Evolutionary conservation across 2,888 invertebrate species (phyloP).

Genomic region (Caenorhabditis angaria): DNA sequence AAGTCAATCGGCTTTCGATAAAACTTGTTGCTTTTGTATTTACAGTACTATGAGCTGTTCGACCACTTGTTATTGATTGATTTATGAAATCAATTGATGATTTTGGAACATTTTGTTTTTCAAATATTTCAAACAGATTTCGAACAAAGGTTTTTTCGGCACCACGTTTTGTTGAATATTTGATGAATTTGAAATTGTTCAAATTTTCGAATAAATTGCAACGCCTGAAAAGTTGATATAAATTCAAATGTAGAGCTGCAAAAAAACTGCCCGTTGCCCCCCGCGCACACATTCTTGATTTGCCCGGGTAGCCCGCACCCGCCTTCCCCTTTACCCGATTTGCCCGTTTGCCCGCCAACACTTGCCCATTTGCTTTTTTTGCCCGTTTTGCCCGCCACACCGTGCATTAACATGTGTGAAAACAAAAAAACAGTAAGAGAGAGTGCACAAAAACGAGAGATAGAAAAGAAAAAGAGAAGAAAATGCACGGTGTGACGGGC

Average conservation of each 20-base stretch:
- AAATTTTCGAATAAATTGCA: slow-evolving; percentile 33
- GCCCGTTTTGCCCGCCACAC: no score
- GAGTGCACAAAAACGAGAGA: no score
- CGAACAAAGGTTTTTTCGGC: neutral
- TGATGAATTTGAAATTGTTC: slow-evolving; percentile 32
- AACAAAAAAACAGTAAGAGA: no score
- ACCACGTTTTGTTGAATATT: slow-evolving; percentile 9
- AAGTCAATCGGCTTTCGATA: slow-evolving; percentile 24
- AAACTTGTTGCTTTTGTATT: slow-evolving; percentile 35
- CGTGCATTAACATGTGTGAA: no score
- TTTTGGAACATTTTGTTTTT: slow-evolving; percentile 22
- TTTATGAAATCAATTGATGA: slow-evolving; percentile 23
- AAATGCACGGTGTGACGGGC: no score
- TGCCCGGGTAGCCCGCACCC: no score
- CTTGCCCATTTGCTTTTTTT: no score
- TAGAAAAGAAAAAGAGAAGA: no score
- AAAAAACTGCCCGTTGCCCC: no score
- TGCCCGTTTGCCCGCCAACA: no score
- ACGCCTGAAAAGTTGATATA: slow-evolving; percentile 16
- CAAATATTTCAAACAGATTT: slow-evolving; percentile 26
- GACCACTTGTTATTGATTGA: slow-evolving; percentile 16
- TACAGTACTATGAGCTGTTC: slow-evolving; percentile 49
- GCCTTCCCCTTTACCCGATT: no score
- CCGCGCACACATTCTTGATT: no score
- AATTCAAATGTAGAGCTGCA: neutral